Base-by-base conservation (phyloP, 1,140 invertebrate genomes). In the Agrypnia vestita region DNA sequence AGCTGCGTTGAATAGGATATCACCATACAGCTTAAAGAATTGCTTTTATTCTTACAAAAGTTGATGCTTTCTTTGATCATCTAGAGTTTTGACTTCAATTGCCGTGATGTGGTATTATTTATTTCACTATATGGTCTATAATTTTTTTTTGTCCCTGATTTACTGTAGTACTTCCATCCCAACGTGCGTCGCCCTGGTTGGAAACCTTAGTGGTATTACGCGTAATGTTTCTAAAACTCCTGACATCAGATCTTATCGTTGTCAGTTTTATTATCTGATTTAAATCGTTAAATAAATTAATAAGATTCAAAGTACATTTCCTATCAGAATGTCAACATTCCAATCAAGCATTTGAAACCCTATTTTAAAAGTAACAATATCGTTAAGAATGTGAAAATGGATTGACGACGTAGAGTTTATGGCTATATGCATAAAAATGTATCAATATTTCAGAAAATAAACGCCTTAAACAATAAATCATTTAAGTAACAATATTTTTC, bases 211-310 rank as follows among this genome's bases (percentile, higher is more conserved):
- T 8, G 12, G 35, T 64, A 35, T 64, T n/a, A 64, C 19, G 46
- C 67, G 49, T 47, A 71, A 43, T 15, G 67, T 51, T 71, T 71
- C 67, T 71, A 44, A 71, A 71, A 25, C 67, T 71, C 15, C 46
- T 10, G 46, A 19, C 19, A 71, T 49, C 67, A n/a, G 67, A 71
- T 71, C 15, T 71, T 51, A 71, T 71, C 67, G 21, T 17, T 71
- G 67, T 71, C 67, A 71, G 49, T 71, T 71, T 46, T 19, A 49
- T 71, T 71, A 71, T 71, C 67, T 71, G 67, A 71, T 71, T n/a
- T 46, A 21, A 21, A 71, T 71, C 67, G 51, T 51, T 47, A 71
- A 71, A 71, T 47, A 71, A 49, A 47, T 47, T 15, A 21, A 71
- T 71, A 46, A 49, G 47, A 25, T 46, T 59, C 15, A n/a, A 67